A percentile compares a stretch with the other conserved stretches of the same genome.
These are phyloP conservation scores for Lepidonotus clava DNA, from an alignment of 2,888 invertebrate genomes.

Conservation along the genomic window DNA sequence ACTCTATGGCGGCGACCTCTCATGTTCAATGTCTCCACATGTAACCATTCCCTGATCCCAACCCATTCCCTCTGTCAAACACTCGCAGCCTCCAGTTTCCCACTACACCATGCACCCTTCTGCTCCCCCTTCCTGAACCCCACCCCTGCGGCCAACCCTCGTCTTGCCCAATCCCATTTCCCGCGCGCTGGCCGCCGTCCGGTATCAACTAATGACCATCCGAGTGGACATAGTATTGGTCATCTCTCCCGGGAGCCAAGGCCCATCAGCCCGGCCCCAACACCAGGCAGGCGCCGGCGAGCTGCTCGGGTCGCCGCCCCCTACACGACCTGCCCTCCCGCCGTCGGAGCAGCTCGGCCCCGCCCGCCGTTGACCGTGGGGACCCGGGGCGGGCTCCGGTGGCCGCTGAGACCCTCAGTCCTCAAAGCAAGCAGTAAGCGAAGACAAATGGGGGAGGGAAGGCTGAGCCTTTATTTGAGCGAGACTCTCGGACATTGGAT, in stretches of 20 bases:
- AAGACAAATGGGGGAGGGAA: conserved; percentile 17
- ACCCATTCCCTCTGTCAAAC: background rate
- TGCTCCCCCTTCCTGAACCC: background rate
- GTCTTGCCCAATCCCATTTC: conserved; percentile 50
- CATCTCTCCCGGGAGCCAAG: conserved; percentile 41
- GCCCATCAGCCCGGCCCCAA: conserved; percentile 24
- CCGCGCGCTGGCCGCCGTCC: conserved; percentile 36
- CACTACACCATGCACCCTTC: background rate
- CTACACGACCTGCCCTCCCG: background rate
- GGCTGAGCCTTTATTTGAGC: background rate
- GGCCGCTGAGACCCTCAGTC: background rate
- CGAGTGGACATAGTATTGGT: conserved; percentile 52
- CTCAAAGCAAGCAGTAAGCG: background rate
- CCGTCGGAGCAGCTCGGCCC: background rate
- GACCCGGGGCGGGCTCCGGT: background rate
- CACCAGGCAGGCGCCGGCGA: background rate
- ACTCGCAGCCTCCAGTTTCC: background rate
- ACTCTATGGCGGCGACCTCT: background rate
- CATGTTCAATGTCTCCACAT: background rate
- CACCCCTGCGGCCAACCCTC: background rate
- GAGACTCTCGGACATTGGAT: background rate
- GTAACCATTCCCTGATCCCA: background rate
- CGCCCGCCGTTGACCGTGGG: background rate
- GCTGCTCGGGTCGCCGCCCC: background rate
- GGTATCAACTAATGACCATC: conserved; percentile 51